Conservation (phyloP, 64 coral and sea anemone species). For the Trachythela sp. region DNA sequence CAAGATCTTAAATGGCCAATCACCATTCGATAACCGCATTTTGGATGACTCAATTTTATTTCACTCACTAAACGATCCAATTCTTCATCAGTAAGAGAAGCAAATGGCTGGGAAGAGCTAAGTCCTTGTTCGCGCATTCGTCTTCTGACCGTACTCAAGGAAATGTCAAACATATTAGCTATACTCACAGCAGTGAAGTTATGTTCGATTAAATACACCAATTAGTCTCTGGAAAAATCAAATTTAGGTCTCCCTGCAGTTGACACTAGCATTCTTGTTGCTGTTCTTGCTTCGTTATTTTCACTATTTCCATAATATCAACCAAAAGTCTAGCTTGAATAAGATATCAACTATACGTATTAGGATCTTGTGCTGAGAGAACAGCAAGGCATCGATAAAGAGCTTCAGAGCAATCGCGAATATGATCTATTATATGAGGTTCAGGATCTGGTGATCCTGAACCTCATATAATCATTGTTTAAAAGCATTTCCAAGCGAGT, state of each 20-base stretch:
- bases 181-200: conserved; percentile 30
- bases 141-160: conserved; percentile 39
- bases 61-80: neutral
- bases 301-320: neutral
- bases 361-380: neutral
- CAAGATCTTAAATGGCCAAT: neutral
- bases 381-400: neutral
- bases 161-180: conserved; percentile 32
- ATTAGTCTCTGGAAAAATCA: conserved; percentile 43
- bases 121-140: conserved; percentile 41
- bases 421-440: neutral
- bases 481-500: neutral
- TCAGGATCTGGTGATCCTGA: neutral
- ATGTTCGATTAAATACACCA: conserved; percentile 45
- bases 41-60: neutral
- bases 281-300: neutral
- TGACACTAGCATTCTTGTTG: neutral
- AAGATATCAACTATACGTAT: neutral
- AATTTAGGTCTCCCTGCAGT: conserved; percentile 37
- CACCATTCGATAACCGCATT: neutral
- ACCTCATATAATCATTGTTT: neutral
- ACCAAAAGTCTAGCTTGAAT: neutral
- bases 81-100: neutral
- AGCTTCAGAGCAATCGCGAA: neutral
- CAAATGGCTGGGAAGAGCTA: too few species aligned